A percentile compares a stretch with the other conserved stretches of the same genome.
phyloP scores from a whole-genome alignment of 2,113 vertebrate genomes.

The Leptodactylus fuscus region DNA sequence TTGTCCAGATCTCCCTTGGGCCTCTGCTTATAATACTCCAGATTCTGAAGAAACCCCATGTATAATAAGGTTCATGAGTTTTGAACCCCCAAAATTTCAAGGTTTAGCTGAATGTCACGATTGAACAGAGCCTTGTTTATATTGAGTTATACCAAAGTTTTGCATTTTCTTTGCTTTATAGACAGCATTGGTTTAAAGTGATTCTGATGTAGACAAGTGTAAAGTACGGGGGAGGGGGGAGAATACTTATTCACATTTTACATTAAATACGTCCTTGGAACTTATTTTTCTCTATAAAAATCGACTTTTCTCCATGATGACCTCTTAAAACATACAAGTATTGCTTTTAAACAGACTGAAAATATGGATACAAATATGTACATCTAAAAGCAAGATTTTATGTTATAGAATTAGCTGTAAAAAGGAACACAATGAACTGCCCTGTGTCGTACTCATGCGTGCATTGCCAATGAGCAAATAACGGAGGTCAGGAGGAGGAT shows the following conservation, averaged over 20 bases:
- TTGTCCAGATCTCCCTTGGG: too few relatives aligned
- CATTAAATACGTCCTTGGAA: background rate
- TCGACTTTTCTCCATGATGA: background rate
- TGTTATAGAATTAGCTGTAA: background rate
- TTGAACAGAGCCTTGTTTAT: too few relatives aligned
- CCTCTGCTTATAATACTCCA: too few relatives aligned
- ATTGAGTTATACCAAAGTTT: too few relatives aligned
- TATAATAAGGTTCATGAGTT: too few relatives aligned
- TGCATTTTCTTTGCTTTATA: too few relatives aligned
- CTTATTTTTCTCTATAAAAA: background rate
- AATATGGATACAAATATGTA: background rate
- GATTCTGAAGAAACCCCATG: too few relatives aligned
- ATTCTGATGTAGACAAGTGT: background rate
- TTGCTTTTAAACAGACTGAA: background rate
- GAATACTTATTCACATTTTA: background rate
- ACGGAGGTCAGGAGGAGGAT: too few relatives aligned
- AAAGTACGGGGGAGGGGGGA: background rate
- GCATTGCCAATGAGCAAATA: too few relatives aligned
- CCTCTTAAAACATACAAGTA: background rate
- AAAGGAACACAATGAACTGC: background rate
- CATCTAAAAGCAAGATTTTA: background rate
- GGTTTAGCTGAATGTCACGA: too few relatives aligned
- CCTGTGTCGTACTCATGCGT: background rate
- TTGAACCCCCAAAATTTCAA: too few relatives aligned
- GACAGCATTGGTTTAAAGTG: background rate